These are phyloP conservation scores for Fistularia commersonii DNA, from an alignment of 2,797 vertebrate genomes.

Conservation along the genomic window DNA sequence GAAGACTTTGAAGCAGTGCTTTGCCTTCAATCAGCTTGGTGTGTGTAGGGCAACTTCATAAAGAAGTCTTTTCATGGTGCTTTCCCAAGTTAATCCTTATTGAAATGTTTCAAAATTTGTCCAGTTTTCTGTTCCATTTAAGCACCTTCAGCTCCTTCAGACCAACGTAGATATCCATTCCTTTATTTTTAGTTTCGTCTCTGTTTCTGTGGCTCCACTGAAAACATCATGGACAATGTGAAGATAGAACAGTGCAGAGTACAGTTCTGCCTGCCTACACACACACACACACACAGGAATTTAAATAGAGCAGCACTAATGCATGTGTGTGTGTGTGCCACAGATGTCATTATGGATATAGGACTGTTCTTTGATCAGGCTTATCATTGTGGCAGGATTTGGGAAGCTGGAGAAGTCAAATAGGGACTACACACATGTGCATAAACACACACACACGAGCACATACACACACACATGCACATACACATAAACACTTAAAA, in stretches of 20 bases:
- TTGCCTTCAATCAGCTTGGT: constrained; percentile 4
- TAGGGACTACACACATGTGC: no score
- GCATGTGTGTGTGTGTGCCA: constrained; percentile 29
- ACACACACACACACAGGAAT: constrained; percentile 24
- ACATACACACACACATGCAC: constrained; percentile 18
- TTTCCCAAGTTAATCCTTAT: no score
- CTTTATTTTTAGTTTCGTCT: no score
- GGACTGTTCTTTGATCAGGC: constrained; percentile 57
- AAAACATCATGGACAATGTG: constrained; percentile 19
- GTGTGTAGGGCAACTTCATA: neutral
- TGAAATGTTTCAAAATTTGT: no score
- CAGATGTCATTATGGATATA: constrained; percentile 67
- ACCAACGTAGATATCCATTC: no score
- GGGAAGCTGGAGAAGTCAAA: constrained; percentile 43
- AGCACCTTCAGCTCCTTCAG: no score
- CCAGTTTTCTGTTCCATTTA: no score
- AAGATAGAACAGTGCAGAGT: constrained; percentile 14
- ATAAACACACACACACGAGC: constrained; percentile 27
- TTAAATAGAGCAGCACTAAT: constrained; percentile 69
- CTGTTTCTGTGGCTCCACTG: no score
- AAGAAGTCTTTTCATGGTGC: no score
- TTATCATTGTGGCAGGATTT: constrained; percentile 72
- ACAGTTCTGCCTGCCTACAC: constrained; percentile 46
- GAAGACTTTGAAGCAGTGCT: constrained; percentile 38
- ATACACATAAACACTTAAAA: constrained; percentile 6